Evolutionary conservation across 35 echinoderm and acorn worm species (phyloP).

Genomic region (Chiridota heheva): DNA sequence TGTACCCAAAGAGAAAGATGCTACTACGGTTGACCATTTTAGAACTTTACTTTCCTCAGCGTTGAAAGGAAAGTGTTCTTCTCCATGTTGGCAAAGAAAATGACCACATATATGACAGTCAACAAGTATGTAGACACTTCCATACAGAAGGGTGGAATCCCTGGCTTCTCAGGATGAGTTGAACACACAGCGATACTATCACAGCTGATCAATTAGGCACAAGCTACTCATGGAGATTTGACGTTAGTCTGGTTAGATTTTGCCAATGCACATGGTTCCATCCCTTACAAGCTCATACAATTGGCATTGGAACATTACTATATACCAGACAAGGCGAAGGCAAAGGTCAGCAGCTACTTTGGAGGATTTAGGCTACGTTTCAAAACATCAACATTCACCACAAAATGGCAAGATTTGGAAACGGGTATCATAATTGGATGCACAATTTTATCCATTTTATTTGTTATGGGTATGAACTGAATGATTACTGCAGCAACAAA

Average conservation of each 20-base stretch:
- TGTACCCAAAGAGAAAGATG: background rate
- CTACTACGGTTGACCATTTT: background rate
- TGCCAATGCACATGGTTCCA: constrained; percentile 3
- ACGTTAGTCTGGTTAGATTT: constrained; percentile 2
- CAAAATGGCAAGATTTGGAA: no score
- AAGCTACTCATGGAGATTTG: background rate
- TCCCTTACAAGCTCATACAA: no score
- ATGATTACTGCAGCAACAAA: background rate
- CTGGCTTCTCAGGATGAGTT: background rate
- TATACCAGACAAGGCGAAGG: no score
- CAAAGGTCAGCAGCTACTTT: no score
- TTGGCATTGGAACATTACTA: no score
- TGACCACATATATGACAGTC: background rate
- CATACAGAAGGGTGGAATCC: background rate
- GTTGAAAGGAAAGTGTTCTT: background rate
- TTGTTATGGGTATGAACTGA: no score
- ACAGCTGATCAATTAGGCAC: background rate
- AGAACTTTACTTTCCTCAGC: background rate
- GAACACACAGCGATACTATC: background rate
- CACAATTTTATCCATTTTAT: background rate
- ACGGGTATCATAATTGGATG: background rate
- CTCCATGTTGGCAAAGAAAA: background rate
- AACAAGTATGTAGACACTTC: background rate
- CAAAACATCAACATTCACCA: no score
- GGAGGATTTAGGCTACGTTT: no score